Base-by-base conservation (phyloP, 2,888 invertebrate genomes). In the Patella caerulea region DNA sequence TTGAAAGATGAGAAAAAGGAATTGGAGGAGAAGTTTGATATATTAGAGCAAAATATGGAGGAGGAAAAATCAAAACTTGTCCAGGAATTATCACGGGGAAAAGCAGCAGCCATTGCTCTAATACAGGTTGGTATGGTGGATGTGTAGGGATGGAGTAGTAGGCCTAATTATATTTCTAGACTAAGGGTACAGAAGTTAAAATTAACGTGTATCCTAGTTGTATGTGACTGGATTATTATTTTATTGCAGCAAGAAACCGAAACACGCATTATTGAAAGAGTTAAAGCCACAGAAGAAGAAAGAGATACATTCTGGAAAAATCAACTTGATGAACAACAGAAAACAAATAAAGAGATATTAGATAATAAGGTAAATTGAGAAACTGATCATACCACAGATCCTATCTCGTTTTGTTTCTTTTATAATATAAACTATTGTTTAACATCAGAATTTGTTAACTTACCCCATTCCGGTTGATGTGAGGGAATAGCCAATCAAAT, bases 1-100 rank as follows among this genome's bases (percentile, higher is more conserved):
- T 77, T 91, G 81, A 89, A 89, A 70, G 90, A 89, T 19, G 91
- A 91, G 78, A 90, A 89, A 82, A 85, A 82, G 53, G 87, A 88
- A 45, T 85, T 88, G 80, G 83, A 88, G 72, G 85, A 84, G 74
- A 85, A 83, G 75, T 72, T 91, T 72, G 81, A 82, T 71, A 74
- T 75, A n/a, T 83, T 88, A 17, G 91, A 90, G 77, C 82, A 85
- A 74, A 79, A 83, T 56, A 83, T 90, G 87, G 89, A 91, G 79
- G 84, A 87, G 70, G 92, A 92, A 77, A 91, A 91, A 73, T 88
- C 89, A 77, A 87, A 84, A 74, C 81, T 91, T 71, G 84, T 91
- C 53, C 90, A 91, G 81, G 91, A 92, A 79, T 83, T 92, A 71
- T 90, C 90, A n/a, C 81, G 91, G 24, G 92, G 91, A 55, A 92